phyloP scores from a whole-genome alignment of 2,797 vertebrate genomes.

The Pangasius mekongensis region DNA sequence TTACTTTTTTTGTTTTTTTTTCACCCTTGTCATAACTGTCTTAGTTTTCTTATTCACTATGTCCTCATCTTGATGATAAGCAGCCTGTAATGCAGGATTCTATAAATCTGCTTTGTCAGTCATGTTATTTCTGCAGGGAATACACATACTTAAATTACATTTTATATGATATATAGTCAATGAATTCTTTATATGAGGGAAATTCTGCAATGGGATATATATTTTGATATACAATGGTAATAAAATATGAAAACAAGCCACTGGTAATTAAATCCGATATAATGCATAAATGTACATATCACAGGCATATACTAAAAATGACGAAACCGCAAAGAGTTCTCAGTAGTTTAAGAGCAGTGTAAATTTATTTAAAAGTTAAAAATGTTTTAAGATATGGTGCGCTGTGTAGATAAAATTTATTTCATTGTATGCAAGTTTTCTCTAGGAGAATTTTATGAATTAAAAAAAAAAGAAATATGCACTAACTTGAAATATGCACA shows the following conservation, averaged over 20 bases:
- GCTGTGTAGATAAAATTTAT: background rate
- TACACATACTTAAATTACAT: background rate
- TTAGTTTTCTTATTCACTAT: background rate
- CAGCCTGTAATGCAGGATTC: background rate
- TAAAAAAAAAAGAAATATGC: background rate
- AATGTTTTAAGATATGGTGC: background rate
- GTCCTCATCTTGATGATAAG: background rate
- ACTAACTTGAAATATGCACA: background rate
- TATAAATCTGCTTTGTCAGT: background rate
- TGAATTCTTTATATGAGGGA: slow-evolving; percentile 5
- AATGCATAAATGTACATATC: background rate
- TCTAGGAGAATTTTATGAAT: background rate
- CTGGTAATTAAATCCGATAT: background rate
- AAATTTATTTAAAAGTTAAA: background rate
- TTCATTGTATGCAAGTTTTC: background rate
- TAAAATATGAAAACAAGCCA: background rate
- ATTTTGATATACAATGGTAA: background rate
- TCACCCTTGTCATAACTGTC: slow-evolving; percentile 12
- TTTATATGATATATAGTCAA: background rate
- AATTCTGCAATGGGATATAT: background rate
- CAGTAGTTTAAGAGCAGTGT: background rate
- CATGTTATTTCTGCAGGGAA: slow-evolving; percentile 16
- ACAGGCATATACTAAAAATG: background rate
- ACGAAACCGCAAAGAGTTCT: background rate
- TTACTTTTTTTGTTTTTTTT: background rate